Evolutionary conservation across 2,888 invertebrate genomes (phyloP), one percentile per base, ranked within the genome.

Genomic region (Baronia brevicornis): DNA sequence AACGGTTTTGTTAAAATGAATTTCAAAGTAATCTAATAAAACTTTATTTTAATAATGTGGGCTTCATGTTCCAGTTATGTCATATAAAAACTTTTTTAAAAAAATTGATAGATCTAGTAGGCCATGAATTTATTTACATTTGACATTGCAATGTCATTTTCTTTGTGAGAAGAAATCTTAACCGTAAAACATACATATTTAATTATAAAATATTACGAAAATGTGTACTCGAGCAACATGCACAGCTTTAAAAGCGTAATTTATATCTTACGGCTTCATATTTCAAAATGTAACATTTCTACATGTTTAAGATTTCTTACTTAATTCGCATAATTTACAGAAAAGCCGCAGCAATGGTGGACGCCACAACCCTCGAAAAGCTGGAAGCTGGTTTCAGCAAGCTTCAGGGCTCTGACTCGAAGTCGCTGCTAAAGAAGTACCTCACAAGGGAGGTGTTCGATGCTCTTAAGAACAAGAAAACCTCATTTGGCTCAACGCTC

Each of bases 371-470:
- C 68, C 82, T 94, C 71, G 93, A 95, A 77, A 96, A 96, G 86
- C 87, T 96, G 86, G 96, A 96, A 85, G 90, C 93, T 75, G 95
- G 94, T 62, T 96, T 88, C 87, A 89, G 90, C 88, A 96, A 95
- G 86, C 88, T 96, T 64, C 88, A 89, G 58, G 91, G 87, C 54
- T 93, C 95, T 43, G 94, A 96, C 84, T 97, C 96, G 77, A 95
- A 97, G 86, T 97, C 97, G 40, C 89, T 98, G 80, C 87, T 98
- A 87, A 98, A 97, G 89, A 97, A 97, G 84, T 93, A 94, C 87
- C 90, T 97, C 60, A 93, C 95, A 72, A 91, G 91, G 86, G 95
- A 95, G 65, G 86, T 96, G 40, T 95, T 97, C 79, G 96, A 97
- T 65, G 90, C 89, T 61, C 89, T 96, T 47, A 97, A 97, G 89